phyloP scores from a whole-genome alignment of 2,113 vertebrate genomes.

The Apodemus speciosus region DNA sequence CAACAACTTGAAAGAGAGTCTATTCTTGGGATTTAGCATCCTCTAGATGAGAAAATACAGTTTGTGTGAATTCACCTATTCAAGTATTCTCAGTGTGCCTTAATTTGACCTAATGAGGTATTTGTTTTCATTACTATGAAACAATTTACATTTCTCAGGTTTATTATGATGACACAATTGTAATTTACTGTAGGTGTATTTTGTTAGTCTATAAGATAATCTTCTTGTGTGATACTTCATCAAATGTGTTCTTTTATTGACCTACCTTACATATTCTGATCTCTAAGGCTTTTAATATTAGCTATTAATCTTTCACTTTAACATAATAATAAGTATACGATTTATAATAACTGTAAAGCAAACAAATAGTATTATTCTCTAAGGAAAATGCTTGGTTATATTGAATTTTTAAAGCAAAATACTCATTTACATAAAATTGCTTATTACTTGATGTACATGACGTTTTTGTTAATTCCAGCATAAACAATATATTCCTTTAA shows the following conservation, averaged over 20 bases:
- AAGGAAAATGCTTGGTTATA: not conserved
- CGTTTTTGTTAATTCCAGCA: not conserved
- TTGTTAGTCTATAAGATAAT: constrained; percentile 47
- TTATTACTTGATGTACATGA: not conserved
- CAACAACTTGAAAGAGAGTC: not conserved
- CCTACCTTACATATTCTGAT: constrained; percentile 25
- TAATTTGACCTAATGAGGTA: not conserved
- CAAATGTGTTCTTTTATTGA: not conserved
- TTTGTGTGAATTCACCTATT: not conserved
- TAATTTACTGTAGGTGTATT: not conserved
- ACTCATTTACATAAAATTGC: not conserved
- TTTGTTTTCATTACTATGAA: constrained; percentile 17
- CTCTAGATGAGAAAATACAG: not conserved
- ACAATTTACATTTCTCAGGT: not conserved
- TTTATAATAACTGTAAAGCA: constrained; percentile 1
- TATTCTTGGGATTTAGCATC: not conserved
- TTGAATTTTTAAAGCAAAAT: constrained; percentile 20
- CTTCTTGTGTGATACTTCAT: not conserved
- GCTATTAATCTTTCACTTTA: constrained; percentile 5
- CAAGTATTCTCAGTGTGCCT: not conserved
- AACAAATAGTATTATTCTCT: not conserved
- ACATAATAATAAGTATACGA: not conserved
- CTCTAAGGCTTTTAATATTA: not conserved
- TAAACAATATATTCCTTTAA: not conserved
- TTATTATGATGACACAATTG: not conserved